Evolutionary conservation across 2,888 invertebrate genomes (phyloP).

Genomic region (Andrena flavipes): DNA sequence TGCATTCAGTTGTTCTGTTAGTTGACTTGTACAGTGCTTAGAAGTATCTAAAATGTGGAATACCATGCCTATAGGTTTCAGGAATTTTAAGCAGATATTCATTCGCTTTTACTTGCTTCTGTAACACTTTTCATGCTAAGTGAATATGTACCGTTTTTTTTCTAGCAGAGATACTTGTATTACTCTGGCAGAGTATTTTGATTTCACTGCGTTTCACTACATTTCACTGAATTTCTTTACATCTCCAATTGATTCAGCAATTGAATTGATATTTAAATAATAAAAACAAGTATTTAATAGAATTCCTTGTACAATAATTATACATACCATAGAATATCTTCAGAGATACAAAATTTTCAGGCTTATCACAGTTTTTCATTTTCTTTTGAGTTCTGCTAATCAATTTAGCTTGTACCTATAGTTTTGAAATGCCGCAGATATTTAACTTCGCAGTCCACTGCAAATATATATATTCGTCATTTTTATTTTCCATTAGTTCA

Average conservation of each 20-base stretch:
- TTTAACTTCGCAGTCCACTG: constrained; percentile 11
- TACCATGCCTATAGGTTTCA: background rate
- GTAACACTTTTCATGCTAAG: constrained; percentile 9
- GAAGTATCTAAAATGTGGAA: background rate
- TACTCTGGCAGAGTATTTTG: background rate
- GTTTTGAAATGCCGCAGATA: background rate
- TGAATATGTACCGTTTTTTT: constrained; percentile 6
- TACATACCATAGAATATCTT: too few species aligned
- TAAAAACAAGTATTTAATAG: too few species aligned
- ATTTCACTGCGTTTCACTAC: background rate
- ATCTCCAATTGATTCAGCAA: background rate
- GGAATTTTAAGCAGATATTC: constrained; percentile 1
- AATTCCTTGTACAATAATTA: too few species aligned
- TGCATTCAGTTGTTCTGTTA: constrained; percentile 31
- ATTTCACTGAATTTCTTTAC: background rate
- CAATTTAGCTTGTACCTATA: background rate
- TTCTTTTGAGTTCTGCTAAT: background rate
- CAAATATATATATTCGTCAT: constrained; percentile 33
- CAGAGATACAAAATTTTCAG: too few species aligned
- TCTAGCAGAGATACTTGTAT: background rate
- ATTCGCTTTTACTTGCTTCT: constrained; percentile 14
- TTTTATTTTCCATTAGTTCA: constrained; percentile 87
- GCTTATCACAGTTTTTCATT: too few species aligned
- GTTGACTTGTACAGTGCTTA: constrained; percentile 14
- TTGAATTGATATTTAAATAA: background rate